These are phyloP conservation scores for Sander lucioperca DNA, from an alignment of 2,113 vertebrate species.

Conservation along the genomic window DNA sequence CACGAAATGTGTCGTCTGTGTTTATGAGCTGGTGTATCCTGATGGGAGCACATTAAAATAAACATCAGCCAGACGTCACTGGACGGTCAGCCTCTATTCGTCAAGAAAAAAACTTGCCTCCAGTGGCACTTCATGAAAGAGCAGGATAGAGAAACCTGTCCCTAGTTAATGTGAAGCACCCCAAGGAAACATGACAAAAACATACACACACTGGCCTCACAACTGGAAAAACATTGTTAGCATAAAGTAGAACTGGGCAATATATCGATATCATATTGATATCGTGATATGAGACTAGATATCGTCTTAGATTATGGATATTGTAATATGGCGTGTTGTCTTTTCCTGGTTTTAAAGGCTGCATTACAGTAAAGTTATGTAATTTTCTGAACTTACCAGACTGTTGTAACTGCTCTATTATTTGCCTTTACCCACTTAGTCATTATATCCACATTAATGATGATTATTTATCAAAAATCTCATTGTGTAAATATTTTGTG, in stretches of 20 bases:
- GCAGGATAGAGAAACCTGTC: background rate
- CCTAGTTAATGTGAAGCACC: background rate
- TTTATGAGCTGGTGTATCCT: slow-evolving; percentile 10
- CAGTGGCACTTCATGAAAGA: slow-evolving; percentile 28
- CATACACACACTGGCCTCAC: background rate
- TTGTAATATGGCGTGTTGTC: no score
- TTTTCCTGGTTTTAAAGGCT: no score
- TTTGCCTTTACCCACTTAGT: no score
- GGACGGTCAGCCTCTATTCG: slow-evolving; percentile 10
- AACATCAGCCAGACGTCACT: slow-evolving; percentile 1
- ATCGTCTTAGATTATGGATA: no score
- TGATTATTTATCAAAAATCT: no score
- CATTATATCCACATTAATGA: no score
- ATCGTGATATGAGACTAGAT: no score
- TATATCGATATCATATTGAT: no score
- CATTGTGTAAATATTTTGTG: no score
- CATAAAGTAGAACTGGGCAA: background rate
- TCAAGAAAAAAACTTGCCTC: slow-evolving; percentile 15
- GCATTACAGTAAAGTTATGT: no score
- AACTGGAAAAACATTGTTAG: background rate
- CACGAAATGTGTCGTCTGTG: background rate
- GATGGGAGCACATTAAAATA: background rate
- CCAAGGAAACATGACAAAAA: background rate
- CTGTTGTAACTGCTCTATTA: no score
- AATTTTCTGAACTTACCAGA: no score